Evolutionary conservation across 2,888 invertebrate genomes (phyloP).

Genomic region (Muscina levida): DNA sequence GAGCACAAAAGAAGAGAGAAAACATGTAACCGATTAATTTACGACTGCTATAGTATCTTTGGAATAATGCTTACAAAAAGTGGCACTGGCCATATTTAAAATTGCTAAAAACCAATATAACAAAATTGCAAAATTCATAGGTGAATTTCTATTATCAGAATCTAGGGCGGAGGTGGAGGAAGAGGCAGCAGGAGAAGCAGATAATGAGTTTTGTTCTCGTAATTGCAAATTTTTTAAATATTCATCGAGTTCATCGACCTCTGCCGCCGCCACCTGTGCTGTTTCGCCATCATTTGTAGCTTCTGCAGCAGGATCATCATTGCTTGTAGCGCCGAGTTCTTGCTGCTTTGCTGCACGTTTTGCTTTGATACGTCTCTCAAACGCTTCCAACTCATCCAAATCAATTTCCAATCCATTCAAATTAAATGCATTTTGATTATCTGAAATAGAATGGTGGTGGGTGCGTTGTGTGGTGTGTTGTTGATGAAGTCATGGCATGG

Average conservation of each 20-base stretch:
- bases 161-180: constrained; percentile 26
- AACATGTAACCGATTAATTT: constrained; percentile 71
- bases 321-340: constrained; percentile 8
- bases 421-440: constrained; percentile 76
- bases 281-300: background rate
- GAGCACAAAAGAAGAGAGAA: constrained; percentile 73
- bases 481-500: background rate
- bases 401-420: constrained; percentile 80
- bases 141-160: constrained; percentile 46
- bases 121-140: constrained; percentile 75
- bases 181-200: constrained; percentile 14
- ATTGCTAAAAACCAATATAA: constrained; percentile 79
- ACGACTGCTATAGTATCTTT: constrained; percentile 50
- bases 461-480: background rate
- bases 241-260: constrained; percentile 78
- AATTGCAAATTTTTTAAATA: constrained; percentile 78
- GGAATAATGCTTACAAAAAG: constrained; percentile 77
- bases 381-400: constrained; percentile 79
- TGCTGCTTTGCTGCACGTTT: constrained; percentile 67
- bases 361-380: constrained; percentile 77
- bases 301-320: no score
- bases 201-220: constrained; percentile 63
- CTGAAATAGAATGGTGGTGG: constrained; percentile 72
- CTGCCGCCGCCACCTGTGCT: constrained; percentile 57
- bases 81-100: constrained; percentile 77